Evolutionary conservation across 2,113 vertebrate species (phyloP).

Genomic region (human (Homo sapiens)): DNA sequence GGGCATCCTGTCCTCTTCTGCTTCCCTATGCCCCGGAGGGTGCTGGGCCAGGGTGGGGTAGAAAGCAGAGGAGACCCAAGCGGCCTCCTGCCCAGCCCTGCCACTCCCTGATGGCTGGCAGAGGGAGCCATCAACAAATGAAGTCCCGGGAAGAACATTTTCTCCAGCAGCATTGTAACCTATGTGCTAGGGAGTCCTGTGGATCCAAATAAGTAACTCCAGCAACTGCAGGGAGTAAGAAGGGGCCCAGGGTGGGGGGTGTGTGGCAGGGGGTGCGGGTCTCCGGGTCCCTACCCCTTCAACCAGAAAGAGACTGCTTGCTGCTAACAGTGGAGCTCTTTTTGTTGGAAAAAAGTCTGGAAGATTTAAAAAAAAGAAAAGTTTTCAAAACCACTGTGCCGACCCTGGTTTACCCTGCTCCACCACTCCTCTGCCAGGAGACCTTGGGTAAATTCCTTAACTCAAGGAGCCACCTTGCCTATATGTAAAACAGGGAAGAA

Average conservation of each 20-base stretch:
- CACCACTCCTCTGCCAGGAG: not conserved
- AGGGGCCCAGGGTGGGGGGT: not conserved
- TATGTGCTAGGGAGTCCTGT: not conserved
- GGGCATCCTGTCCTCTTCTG: not conserved
- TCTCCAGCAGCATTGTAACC: not conserved
- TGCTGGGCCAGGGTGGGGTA: not conserved
- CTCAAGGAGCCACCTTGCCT: not conserved
- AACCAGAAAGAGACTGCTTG: not conserved
- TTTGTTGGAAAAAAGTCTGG: not conserved
- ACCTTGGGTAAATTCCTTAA: not conserved
- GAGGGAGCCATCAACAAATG: not conserved
- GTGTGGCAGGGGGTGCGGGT: not conserved
- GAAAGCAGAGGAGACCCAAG: not conserved
- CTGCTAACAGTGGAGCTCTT: not conserved
- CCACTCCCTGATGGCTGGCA: not conserved
- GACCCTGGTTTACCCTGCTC: not conserved
- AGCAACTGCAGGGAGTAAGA: not conserved
- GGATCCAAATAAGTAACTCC: not conserved
- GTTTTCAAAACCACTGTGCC: not conserved
- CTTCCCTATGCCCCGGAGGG: not conserved
- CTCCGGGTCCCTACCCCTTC: not conserved
- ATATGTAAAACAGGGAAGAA: not conserved
- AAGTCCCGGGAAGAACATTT: not conserved
- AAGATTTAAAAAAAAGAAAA: not conserved
- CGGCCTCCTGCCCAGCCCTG: not conserved